Base-by-base conservation (phyloP, 1,140 invertebrate genomes). In the Chlorops oryzae region DNA sequence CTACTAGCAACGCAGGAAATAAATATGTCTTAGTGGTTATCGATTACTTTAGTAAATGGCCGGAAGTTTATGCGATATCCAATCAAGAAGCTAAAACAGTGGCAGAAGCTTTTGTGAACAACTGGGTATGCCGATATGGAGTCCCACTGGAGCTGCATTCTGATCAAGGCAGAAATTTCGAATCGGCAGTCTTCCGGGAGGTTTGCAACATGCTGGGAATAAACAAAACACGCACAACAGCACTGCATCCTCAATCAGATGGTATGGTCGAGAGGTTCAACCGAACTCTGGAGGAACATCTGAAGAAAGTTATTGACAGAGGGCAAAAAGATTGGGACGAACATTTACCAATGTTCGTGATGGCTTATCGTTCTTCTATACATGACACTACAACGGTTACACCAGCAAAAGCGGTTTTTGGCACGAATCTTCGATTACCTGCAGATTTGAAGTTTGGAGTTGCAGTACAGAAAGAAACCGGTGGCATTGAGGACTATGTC, bases 21-120 rank as follows among this genome's bases (percentile, higher is more conserved):
- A 61, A 56, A 48, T 73, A 71, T 55, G 62, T 74, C 9, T 28
- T 74, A 5, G 67, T n/a, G n/a, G n/a, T n/a, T n/a, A n/a, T 54
- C 39, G 67, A 73, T 55, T 63, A 67, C 51, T 77, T 76, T 52
- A 74, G 61, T 6, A 76, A 72, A 50, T 75, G 62, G 60, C 50
- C 61, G 2, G 70, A 73, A 53, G 59, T 55, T 22, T 63, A 62
- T 45, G 48, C 65, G 1, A 54, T 74, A 12, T 62, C 64, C 6
- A 62, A 77, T 51, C 63, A 74, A 54, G 61, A 68, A 50, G 68
- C 70, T 0, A 37, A 47, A 32, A 72, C 65, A 2, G 52, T 73
- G 10, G 74, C 67, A 3, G 54, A 65, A 20, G 56, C 52, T 2
- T 54, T 75, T 13, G 57, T 75, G 2, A 47, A 63, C 22, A 51